Base-by-base conservation (phyloP, 2,888 invertebrate genomes). In the Sarcophaga rosellei region DNA sequence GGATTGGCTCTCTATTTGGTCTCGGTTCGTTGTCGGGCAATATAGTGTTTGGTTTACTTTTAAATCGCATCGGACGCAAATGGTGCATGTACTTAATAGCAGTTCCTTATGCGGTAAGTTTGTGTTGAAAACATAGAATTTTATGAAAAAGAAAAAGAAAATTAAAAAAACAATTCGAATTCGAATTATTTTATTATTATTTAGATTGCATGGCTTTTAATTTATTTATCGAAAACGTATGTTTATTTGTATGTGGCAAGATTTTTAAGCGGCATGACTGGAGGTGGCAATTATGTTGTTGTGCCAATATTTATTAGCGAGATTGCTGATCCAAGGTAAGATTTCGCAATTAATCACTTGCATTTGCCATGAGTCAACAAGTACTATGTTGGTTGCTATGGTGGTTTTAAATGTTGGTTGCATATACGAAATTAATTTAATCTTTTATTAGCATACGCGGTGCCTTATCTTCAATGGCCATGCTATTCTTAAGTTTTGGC, bases 281-380 rank as follows among this genome's bases (percentile, higher is more conserved):
- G 93, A 2, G 93, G 93, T 23, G 92, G 91, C 0, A 88, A 90
- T 0, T 92, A 91, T 70, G 69, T 92, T 44, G 89, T 91, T 0
- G 78, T 93, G 0, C 92, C 93, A 11, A 90, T 93, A 8, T 93
- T 90, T 59, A 90, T 93, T 3, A 91, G 92, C 11, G 93, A 93
- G 88, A 90, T 93, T 5, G 90, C 93, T 1, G 91, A 92, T 73
- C 89, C 89, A 23, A 88, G 88, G 93, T 93, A 85, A 89, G 89
- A 81, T 4, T 6, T 35, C 6, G 35, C 35, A 45, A 20, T 44
- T 5, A 68, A 23, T 65, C 21, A 78, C 91, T 92, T n/a, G 91
- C 92, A 4, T 88, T 90, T 1, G 61, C 92, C 23, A 23, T 23
- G 23, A 23, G 23, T 0, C 23, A 23, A 23, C 25, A 5, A 25